Conservation (phyloP, 1,140 invertebrate species). For the Nymphalis io region DNA sequence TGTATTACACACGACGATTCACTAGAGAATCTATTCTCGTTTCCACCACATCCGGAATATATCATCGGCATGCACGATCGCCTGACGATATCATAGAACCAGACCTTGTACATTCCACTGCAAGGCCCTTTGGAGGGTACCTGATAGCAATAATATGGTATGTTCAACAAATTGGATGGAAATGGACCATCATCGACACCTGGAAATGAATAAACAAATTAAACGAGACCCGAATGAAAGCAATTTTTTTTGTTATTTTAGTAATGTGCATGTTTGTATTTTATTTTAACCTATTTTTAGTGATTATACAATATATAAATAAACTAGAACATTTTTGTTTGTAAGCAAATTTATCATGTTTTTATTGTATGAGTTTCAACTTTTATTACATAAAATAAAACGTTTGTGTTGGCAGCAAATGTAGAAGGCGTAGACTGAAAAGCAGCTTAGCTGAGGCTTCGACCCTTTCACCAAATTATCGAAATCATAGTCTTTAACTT, state of each 20-base stretch:
- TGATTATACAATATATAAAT: too few relatives aligned
- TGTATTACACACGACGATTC: slow-evolving; percentile 52
- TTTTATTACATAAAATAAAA: too few relatives aligned
- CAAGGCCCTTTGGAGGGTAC: slow-evolving; percentile 66
- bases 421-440: too few relatives aligned
- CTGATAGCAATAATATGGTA: slow-evolving; percentile 72
- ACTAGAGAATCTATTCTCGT: slow-evolving; percentile 64
- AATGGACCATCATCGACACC: slow-evolving; percentile 65
- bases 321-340: too few relatives aligned
- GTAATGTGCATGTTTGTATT: too few relatives aligned
- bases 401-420: too few relatives aligned
- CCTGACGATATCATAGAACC: slow-evolving; percentile 67
- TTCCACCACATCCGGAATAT: slow-evolving; percentile 72
- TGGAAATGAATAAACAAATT: slow-evolving; percentile 49
- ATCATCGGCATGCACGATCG: slow-evolving; percentile 67
- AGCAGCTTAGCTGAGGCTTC: too few relatives aligned
- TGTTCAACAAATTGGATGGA: slow-evolving; percentile 60
- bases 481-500: too few relatives aligned
- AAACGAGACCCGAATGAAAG: slow-evolving; percentile 1
- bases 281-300: too few relatives aligned
- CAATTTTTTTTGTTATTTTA: background rate
- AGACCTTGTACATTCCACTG: slow-evolving; percentile 50
- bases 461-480: too few relatives aligned
- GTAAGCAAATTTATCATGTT: too few relatives aligned
- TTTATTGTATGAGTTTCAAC: too few relatives aligned